Conservation (phyloP, 2,888 invertebrate genomes). For the Emmelina monodactyla region DNA sequence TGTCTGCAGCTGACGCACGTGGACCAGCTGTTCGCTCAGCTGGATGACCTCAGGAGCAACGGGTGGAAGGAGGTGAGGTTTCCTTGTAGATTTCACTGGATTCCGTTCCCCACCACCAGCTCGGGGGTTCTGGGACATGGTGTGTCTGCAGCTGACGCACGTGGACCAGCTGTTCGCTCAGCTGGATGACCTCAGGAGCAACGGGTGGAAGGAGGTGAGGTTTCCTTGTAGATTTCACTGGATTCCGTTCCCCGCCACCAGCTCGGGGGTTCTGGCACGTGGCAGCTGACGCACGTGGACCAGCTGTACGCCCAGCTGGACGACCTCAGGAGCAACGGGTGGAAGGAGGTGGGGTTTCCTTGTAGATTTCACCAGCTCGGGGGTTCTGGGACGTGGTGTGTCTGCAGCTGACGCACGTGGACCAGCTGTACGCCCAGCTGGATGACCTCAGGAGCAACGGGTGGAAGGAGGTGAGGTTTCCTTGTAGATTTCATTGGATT, state of each 20-base stretch:
- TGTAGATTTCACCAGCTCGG: no score
- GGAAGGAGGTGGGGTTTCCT: slow-evolving; percentile 68
- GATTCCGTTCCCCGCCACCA: slow-evolving; percentile 89
- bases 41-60: slow-evolving; percentile 69
- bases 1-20: slow-evolving; percentile 89
- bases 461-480: slow-evolving; percentile 70
- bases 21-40: slow-evolving; percentile 77
- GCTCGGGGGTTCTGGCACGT: slow-evolving; percentile 98
- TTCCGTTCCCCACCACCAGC: slow-evolving; percentile 86
- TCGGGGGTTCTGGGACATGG: slow-evolving; percentile 99
- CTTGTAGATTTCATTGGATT: no score
- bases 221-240: no score
- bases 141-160: slow-evolving; percentile 88
- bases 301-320: slow-evolving; percentile 77
- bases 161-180: slow-evolving; percentile 81
- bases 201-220: slow-evolving; percentile 72
- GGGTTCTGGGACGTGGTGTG: slow-evolving; percentile 99
- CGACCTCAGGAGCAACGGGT: slow-evolving; percentile 68
- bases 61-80: slow-evolving; percentile 70
- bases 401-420: slow-evolving; percentile 87
- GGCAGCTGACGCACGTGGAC: slow-evolving; percentile 89
- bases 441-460: slow-evolving; percentile 68
- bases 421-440: slow-evolving; percentile 77
- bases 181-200: slow-evolving; percentile 68
- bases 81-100: no score